These are phyloP conservation scores for Florisuga fusca DNA, from an alignment of 2,797 vertebrate genomes.

Conservation along the genomic window DNA sequence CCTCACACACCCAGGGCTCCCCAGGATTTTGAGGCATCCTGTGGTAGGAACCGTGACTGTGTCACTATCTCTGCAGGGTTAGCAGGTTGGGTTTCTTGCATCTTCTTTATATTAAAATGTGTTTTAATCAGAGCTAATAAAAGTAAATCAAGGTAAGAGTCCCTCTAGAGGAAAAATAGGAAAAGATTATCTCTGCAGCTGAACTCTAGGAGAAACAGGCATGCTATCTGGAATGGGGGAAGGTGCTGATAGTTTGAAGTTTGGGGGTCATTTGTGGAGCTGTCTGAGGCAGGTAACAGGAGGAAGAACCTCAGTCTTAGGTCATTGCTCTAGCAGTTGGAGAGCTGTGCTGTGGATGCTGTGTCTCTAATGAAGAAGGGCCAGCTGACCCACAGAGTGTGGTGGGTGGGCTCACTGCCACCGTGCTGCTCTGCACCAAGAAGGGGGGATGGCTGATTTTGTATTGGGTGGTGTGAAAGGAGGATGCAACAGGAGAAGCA, in stretches of 20 bases:
- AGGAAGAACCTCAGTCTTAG: not conserved
- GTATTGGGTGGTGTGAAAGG: not conserved
- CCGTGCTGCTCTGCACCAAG: rapidly evolving
- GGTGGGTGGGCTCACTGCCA: not conserved
- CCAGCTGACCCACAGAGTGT: rapidly evolving
- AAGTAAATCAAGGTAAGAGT: conserved; percentile 65
- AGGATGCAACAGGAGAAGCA: not conserved
- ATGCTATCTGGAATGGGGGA: not conserved
- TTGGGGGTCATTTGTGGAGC: not conserved
- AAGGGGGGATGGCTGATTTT: not conserved
- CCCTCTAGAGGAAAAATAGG: conserved; percentile 70
- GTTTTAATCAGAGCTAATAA: conserved; percentile 62
- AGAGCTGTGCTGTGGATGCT: not conserved
- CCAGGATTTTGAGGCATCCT: not conserved
- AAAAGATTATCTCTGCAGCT: conserved; percentile 45
- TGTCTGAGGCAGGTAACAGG: not conserved
- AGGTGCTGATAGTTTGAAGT: not conserved
- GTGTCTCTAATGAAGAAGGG: not conserved
- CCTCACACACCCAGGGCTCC: not conserved
- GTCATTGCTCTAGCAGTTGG: not conserved
- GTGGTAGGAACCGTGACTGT: not conserved
- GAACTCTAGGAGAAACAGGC: not conserved
- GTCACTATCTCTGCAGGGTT: not conserved
- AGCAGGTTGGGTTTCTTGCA: conserved; percentile 27
- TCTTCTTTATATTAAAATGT: conserved; percentile 47